phyloP scores from a whole-genome alignment of 2,113 vertebrate species.

The Ivindomyrus marchei region DNA sequence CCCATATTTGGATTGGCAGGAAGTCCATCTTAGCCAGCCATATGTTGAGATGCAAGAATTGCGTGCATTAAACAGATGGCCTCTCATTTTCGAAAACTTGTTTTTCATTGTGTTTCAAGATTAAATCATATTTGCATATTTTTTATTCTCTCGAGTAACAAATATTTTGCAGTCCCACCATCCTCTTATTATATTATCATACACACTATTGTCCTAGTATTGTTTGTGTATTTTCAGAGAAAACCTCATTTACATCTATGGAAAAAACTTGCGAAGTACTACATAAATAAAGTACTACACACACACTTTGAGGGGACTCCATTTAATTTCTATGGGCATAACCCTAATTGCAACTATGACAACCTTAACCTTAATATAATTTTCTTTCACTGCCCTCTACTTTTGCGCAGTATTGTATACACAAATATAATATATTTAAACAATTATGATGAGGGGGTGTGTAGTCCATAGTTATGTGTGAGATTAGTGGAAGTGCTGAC shows the following conservation, averaged over 20 bases:
- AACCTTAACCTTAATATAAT: too few relatives aligned
- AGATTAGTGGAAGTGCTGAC: too few relatives aligned
- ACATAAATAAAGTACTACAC: background rate
- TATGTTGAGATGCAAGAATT: background rate
- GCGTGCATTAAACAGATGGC: conserved; percentile 17
- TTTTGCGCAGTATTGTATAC: too few relatives aligned
- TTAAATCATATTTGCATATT: background rate
- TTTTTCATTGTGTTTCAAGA: conserved; percentile 19
- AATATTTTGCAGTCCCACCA: background rate
- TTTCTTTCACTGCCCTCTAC: too few relatives aligned
- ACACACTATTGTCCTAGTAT: background rate
- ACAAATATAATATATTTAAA: too few relatives aligned
- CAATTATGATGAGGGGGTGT: too few relatives aligned
- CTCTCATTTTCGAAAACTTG: background rate
- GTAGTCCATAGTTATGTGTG: too few relatives aligned
- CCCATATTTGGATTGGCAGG: conserved; percentile 22
- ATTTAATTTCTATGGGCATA: too few relatives aligned
- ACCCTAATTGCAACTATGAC: too few relatives aligned
- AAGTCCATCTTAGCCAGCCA: conserved; percentile 15
- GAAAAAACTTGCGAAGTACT: background rate
- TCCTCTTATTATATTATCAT: background rate
- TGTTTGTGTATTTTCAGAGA: background rate
- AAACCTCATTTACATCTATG: background rate
- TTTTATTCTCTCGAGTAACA: background rate
- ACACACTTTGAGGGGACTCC: too few relatives aligned